Base-by-base conservation (phyloP, 2,888 invertebrate genomes). In the Cybosia mesomella region DNA sequence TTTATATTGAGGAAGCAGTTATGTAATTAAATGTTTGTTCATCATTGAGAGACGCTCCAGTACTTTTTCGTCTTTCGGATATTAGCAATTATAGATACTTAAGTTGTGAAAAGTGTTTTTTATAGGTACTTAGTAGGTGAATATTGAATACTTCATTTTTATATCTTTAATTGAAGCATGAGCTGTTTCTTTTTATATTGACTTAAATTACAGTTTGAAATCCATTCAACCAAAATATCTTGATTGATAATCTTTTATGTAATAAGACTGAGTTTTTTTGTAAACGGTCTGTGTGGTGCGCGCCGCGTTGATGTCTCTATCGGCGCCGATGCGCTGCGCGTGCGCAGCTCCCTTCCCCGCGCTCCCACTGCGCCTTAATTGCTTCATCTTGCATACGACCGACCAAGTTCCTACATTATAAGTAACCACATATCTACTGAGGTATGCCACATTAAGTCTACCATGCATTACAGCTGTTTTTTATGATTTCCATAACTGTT, bases 371-470 rank as follows among this genome's bases (percentile, higher is more conserved):
- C 75, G 91, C 89, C 93, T 93, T 95, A 95, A 95, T 95, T 94
- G 92, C 95, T 94, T 94, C 94, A 94, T 94, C 93, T 94, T 89
- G 90, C 88, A 91, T 92, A 90, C 90, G 86, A 83, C 89, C 88
- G 86, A 87, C 89, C 87, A 88, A 90, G 88, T 88, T 87, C 89
- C 87, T 88, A 89, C 89, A 87, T 91, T 90, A 90, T 73, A 88
- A 77, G 79, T 77, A 83, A 77, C 80, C 80, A 82, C 74, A 74
- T 62, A 80, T 82, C 82, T 81, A 81, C 80, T 80, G 79, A 85
- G 87, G 86, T 85, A 82, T 80, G 80, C 88, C 85, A 84, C 86
- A 85, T 88, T 88, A 87, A 89, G 87, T 87, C 88, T 83, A 81
- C 82, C 81, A 82, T 78, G 80, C 80, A 78, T 80, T 83, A 87